Evolutionary conservation across 2,888 invertebrate species (phyloP).

Genomic region (Scaptomyza tumidula): DNA sequence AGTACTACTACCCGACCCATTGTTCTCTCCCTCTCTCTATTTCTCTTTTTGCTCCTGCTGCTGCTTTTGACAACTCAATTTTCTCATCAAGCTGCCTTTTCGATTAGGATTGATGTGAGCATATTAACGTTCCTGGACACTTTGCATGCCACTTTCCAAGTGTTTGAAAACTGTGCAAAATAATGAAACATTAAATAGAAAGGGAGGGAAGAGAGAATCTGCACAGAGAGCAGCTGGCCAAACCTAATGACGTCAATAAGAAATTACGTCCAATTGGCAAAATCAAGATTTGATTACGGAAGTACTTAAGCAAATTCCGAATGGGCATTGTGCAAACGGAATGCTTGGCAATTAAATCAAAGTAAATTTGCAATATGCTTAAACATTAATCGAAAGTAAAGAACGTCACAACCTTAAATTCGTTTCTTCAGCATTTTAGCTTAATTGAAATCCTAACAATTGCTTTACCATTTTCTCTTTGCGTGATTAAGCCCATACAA

Average conservation of each 20-base stretch:
- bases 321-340: background rate
- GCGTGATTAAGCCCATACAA: slow-evolving; percentile 53
- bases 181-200: slow-evolving; percentile 14
- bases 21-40: background rate
- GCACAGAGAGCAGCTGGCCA: background rate
- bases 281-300: slow-evolving; percentile 6
- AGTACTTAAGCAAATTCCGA: background rate
- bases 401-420: background rate
- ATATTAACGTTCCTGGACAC: slow-evolving; percentile 54
- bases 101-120: slow-evolving; percentile 67
- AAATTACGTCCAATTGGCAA: slow-evolving; percentile 7
- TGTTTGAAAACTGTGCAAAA: slow-evolving; percentile 25
- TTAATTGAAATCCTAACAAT: background rate
- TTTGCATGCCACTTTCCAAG: slow-evolving; percentile 36
- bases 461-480: slow-evolving; percentile 16
- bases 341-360: background rate
- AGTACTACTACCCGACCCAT: background rate
- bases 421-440: background rate
- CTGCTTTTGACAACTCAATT: background rate
- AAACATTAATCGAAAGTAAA: background rate
- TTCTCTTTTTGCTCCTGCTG: background rate
- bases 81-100: slow-evolving; percentile 36
- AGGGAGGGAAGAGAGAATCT: background rate
- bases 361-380: background rate
- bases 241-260: slow-evolving; percentile 29